Evolutionary conservation across 1,140 invertebrate species (phyloP), one percentile per base, ranked within the genome.

Genomic region (Drosophila equinoxialis): DNA sequence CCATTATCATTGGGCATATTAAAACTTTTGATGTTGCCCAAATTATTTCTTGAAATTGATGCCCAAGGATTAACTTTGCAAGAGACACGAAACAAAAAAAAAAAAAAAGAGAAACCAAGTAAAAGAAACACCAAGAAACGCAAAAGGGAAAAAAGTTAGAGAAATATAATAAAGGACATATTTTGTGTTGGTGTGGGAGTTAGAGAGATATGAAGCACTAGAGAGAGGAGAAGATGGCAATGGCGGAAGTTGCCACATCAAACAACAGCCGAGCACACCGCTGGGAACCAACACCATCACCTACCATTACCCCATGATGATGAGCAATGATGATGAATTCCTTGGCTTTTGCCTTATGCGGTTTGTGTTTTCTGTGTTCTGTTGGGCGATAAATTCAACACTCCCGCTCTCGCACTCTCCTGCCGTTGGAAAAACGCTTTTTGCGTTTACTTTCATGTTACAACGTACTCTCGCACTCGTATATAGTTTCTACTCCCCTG

Each of bases 1-100:
- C 77, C 84, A 89, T 89, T 89, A 84, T 89, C 84, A 89, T 89
- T 89, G 84, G 84, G 76, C 81, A 79, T 89, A 89, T 89, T 89
- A 89, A 89, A 89, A 89, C 81, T 89, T 89, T 89, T 76, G 84
- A 90, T 89, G 85, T 89, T 90, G 84, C 71, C 79, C 81, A 89
- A 89, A 89, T 90, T 90, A 89, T 90, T 89, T 87, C 64, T 68
- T 74, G 84, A 84, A 89, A 89, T 89, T 89, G 84, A 89, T 89
- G 85, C 80, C 84, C 85, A 89, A 89, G 85, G 84, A 89, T 89
- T 89, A 90, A 89, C 84, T 89, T 89, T 78, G 60, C 69, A 20
- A 57, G 64, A 54, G 58, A 62, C 30, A 63, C 11, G 41, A 45
- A 61, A 65, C 69, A 60, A 30, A 62, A 26, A 26, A 26, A 26